These are phyloP conservation scores for Danio albolineatus DNA, from an alignment of 2,797 vertebrate genomes.

Conservation along the genomic window DNA sequence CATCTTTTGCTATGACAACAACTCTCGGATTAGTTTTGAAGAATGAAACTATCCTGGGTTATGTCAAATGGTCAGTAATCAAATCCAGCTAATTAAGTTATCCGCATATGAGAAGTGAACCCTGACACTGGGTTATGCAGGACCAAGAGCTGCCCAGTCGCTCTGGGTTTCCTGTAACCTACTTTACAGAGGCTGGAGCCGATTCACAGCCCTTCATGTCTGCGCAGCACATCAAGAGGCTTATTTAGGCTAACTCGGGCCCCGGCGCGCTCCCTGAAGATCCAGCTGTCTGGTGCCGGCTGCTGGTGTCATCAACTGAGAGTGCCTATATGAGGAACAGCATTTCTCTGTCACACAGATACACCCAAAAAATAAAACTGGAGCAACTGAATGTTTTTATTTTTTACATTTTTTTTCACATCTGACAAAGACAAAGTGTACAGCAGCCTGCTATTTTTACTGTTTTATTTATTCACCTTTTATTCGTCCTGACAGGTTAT, in stretches of 20 bases:
- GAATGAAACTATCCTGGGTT: too few relatives aligned
- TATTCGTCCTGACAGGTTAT: slow-evolving; percentile 53
- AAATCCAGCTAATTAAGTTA: too few relatives aligned
- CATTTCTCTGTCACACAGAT: neutral
- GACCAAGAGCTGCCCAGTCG: neutral
- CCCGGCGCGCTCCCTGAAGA: slow-evolving; percentile 31
- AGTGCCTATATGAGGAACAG: slow-evolving; percentile 38
- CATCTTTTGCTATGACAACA: too few relatives aligned
- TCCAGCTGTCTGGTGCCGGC: slow-evolving; percentile 34
- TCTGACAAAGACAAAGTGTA: slow-evolving; percentile 49
- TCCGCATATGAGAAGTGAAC: neutral
- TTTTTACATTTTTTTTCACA: neutral
- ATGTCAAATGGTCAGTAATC: too few relatives aligned
- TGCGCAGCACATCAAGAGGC: slow-evolving; percentile 30
- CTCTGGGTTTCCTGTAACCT: slow-evolving; percentile 40
- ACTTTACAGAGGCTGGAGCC: slow-evolving; percentile 27
- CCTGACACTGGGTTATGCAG: neutral
- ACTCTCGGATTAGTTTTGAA: too few relatives aligned
- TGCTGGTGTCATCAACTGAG: slow-evolving; percentile 28
- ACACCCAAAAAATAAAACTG: slow-evolving; percentile 1
- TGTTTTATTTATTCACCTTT: slow-evolving; percentile 40
- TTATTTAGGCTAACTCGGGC: slow-evolving; percentile 45
- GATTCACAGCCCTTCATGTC: slow-evolving; percentile 32
- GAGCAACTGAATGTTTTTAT: slow-evolving; percentile 5
- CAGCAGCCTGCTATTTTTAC: slow-evolving; percentile 41